Evolutionary conservation across 2,113 vertebrate species (phyloP).

Genomic region (Pseudopodoces humilis): DNA sequence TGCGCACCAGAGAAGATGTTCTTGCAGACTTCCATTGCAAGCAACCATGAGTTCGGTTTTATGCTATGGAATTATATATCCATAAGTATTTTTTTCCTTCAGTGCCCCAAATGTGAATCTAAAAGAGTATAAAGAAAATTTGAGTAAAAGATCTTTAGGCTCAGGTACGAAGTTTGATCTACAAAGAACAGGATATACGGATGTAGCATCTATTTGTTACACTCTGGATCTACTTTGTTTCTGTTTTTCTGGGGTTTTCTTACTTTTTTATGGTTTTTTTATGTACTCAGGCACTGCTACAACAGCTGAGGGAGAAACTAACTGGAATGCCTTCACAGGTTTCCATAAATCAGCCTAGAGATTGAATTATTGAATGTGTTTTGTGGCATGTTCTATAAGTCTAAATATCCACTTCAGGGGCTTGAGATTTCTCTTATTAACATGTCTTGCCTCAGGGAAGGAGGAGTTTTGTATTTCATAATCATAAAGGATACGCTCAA

Average conservation of each 20-base stretch:
- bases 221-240: background rate
- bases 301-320: background rate
- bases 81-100: background rate
- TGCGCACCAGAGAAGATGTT: background rate
- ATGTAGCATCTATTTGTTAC: background rate
- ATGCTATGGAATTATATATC: background rate
- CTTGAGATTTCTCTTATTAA: constrained; percentile 4
- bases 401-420: background rate
- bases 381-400: background rate
- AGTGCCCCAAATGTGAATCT: background rate
- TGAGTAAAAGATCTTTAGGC: background rate
- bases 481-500: background rate
- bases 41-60: background rate
- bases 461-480: background rate
- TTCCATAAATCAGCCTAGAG: background rate
- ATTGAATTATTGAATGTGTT: background rate
- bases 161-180: background rate
- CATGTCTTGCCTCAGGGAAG: background rate
- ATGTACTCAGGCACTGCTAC: background rate
- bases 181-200: background rate
- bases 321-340: background rate
- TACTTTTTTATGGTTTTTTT: background rate
- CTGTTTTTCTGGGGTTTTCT: background rate
- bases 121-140: background rate
- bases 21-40: background rate